Evolutionary conservation across 2,113 vertebrate genomes (phyloP).

Genomic region (Micronycteris hirsuta): DNA sequence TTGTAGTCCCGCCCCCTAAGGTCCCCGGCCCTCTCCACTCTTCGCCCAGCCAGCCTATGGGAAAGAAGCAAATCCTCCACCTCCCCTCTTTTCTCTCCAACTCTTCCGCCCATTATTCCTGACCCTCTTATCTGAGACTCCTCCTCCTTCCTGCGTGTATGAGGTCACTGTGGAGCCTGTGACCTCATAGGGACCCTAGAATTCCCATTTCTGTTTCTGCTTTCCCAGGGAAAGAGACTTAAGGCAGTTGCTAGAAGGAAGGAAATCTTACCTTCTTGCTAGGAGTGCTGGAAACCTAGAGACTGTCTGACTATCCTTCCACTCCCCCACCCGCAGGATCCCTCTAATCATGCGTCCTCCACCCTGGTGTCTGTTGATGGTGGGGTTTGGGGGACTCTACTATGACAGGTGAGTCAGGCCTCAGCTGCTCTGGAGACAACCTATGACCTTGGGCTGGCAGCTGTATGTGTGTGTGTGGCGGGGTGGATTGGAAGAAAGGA

Average conservation of each 20-base stretch:
- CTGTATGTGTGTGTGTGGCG: not conserved
- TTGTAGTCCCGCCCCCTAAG: not conserved
- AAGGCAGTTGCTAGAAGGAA: conserved; percentile 26
- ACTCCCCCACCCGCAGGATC: not conserved
- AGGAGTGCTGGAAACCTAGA: not conserved
- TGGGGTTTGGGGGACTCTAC: not conserved
- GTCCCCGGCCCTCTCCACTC: not conserved
- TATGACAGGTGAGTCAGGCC: conserved; percentile 49
- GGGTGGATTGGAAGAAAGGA: not conserved
- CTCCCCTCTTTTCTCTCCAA: not conserved
- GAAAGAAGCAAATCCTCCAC: not conserved
- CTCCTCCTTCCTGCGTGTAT: not conserved
- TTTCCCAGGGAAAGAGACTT: not conserved
- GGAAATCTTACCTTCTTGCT: conserved; percentile 28
- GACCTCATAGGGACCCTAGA: conserved; percentile 54
- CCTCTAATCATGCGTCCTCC: not conserved
- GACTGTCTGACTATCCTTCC: not conserved
- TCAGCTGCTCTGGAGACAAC: conserved; percentile 50
- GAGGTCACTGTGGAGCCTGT: conserved; percentile 49
- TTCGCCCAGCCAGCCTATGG: not conserved
- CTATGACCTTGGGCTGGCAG: conserved; percentile 41
- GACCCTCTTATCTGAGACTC: not conserved
- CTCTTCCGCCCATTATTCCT: not conserved
- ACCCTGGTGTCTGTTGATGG: not conserved
- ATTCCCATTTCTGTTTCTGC: conserved; percentile 38